phyloP scores from a whole-genome alignment of 2,797 vertebrate genomes.

The Enteromius paludinosus region DNA sequence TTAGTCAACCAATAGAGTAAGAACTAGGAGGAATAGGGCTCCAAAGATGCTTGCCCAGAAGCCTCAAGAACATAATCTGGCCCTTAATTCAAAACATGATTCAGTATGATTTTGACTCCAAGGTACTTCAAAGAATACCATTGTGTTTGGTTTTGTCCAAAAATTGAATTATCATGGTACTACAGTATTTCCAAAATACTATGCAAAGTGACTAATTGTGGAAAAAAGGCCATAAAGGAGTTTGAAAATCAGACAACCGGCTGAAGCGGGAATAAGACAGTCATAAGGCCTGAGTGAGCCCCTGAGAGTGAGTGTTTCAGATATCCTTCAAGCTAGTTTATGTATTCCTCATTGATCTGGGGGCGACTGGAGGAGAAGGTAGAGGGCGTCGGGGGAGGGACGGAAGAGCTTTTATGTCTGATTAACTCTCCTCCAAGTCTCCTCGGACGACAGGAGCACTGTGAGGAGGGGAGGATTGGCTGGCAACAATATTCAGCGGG shows the following conservation, averaged over 20 bases:
- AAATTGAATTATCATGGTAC: background rate
- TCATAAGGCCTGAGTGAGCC: slow-evolving; percentile 33
- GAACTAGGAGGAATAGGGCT: background rate
- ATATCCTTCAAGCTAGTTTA: slow-evolving; percentile 62
- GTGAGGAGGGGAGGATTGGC: slow-evolving; percentile 61
- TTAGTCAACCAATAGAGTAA: too few species aligned
- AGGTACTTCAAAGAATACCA: background rate
- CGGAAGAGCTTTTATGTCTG: slow-evolving; percentile 77
- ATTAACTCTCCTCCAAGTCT: slow-evolving; percentile 72
- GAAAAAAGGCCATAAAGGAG: slow-evolving; percentile 42
- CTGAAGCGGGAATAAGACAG: background rate
- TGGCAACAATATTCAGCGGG: slow-evolving; percentile 72
- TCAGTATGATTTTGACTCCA: background rate
- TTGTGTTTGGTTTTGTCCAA: background rate
- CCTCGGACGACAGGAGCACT: slow-evolving; percentile 42
- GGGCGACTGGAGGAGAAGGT: slow-evolving; percentile 38
- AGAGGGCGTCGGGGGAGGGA: slow-evolving; percentile 47
- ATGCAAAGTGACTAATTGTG: background rate
- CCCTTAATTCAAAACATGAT: background rate
- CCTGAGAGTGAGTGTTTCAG: slow-evolving; percentile 67
- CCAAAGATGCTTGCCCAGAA: background rate
- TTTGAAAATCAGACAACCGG: background rate
- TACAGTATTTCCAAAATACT: background rate
- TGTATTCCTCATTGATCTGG: slow-evolving; percentile 61
- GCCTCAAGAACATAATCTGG: background rate